Evolutionary conservation across 2,888 invertebrate genomes (phyloP).

Genomic region (Drosophila mimica): DNA sequence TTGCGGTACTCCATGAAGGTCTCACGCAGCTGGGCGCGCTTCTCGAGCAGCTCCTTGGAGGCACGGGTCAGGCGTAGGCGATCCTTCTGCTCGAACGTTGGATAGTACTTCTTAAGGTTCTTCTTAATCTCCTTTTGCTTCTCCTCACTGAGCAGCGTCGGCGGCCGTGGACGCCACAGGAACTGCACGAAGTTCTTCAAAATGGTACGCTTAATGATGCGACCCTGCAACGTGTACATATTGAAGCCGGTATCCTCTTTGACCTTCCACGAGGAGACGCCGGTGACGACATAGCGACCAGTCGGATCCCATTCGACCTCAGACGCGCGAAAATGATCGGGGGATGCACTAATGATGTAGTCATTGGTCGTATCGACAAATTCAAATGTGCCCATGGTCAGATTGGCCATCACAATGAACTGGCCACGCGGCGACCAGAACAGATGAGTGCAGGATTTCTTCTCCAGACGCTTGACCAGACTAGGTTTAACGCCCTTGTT

Average conservation of each 20-base stretch:
- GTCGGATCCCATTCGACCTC: constrained; percentile 99
- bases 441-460: constrained; percentile 94
- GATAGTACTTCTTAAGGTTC: constrained; percentile 98
- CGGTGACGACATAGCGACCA: constrained; percentile 97
- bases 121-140: constrained; percentile 98
- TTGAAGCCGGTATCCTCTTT: constrained; percentile 97
- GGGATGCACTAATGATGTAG: constrained; percentile 96
- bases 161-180: constrained; percentile 97
- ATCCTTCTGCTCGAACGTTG: constrained; percentile 98
- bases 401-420: constrained; percentile 96
- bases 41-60: constrained; percentile 97
- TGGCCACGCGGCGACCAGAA: constrained; percentile 99
- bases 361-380: constrained; percentile 97
- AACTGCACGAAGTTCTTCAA: constrained; percentile 97
- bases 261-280: constrained; percentile 97
- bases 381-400: constrained; percentile 95
- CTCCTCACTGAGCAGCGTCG: constrained; percentile 92
- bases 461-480: constrained; percentile 94
- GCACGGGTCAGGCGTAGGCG: constrained; percentile 96
- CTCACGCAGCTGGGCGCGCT: constrained; percentile 94
- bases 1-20: constrained; percentile 93
- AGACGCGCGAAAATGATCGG: constrained; percentile 96
- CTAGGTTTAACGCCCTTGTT: constrained; percentile 96
- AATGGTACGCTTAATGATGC: constrained; percentile 90
- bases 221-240: constrained; percentile 98